Base-by-base conservation (phyloP, 2,113 vertebrate species). In the Cardinalis cardinalis region DNA sequence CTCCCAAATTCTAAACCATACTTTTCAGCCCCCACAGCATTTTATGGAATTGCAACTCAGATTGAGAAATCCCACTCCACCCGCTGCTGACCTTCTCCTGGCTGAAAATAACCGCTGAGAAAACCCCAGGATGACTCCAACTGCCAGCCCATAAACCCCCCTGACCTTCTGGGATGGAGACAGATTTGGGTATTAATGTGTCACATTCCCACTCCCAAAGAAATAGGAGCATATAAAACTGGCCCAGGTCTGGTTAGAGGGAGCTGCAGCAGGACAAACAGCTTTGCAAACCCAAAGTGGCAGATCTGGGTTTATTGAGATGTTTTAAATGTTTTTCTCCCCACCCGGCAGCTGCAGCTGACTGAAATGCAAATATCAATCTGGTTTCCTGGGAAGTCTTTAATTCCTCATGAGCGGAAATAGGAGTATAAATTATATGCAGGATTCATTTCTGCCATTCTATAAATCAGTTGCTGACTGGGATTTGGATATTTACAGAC, bases 1-100 rank as follows among this genome's bases (percentile, higher is more conserved):
- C 65, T 94, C 60, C 75, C 49, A 28, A 78, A 88, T 91, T 92
- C 65, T 20, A 40, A 63, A 60, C 40, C 1, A 0, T 11, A 1
- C 41, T 90, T 88, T 64, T 26, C 69, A 90, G 60, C 52, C 61
- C 76, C 49, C 65, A 14, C n/a, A 75, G 76, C 43, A 13, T 84
- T 77, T 88, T 28, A 49, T 68, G 69, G 92, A 88, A 86, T 78
- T 44, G 43, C 36, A 64, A 9, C 72, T 83, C 64, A 41, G 79
- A 48, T 41, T 48, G 64, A 84, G 63, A 84, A 86, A 88, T 86
- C 83, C 61, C 65, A 56, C 49, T 92, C 84, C 41, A 29, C 65
- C 77, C 12, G 12, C 73, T 44, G 53, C 84, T 87, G 89, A 81
- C 84, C 94, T 90, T 94, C 80, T 76, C 78, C 72, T 44, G 52